Evolutionary conservation across 1,140 invertebrate species (phyloP).

Genomic region (Trichonephila clavipes): DNA sequence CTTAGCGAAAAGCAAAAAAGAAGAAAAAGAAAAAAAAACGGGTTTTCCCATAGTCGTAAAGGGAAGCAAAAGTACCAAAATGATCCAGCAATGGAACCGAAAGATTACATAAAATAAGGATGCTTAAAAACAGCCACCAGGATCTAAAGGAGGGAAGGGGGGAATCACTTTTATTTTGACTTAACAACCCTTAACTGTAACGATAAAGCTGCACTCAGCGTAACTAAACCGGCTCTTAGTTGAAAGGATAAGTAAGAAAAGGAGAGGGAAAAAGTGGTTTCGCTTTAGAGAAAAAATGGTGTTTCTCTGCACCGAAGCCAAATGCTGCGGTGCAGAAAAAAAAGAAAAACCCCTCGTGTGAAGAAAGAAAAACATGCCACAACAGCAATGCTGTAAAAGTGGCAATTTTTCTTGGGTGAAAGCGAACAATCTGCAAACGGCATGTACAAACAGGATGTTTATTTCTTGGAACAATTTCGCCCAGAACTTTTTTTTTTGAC

Average conservation of each 20-base stretch:
- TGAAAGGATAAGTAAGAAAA: background rate
- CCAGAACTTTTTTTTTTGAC: background rate
- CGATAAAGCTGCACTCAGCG: background rate
- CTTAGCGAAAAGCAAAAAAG: no score
- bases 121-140: background rate
- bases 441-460: constrained; percentile 1
- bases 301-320: background rate
- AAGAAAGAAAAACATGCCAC: background rate
- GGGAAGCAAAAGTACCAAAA: no score
- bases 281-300: no score
- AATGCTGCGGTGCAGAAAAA: background rate
- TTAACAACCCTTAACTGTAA: background rate
- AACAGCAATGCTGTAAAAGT: background rate
- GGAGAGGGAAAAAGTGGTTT: background rate
- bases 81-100: background rate
- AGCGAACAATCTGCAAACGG: background rate
- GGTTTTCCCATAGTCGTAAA: no score
- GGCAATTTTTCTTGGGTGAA: background rate
- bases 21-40: no score
- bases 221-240: background rate
- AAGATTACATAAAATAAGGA: background rate
- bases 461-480: background rate
- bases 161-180: no score
- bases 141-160: background rate
- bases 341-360: no score